Conservation (phyloP, 2,113 vertebrate genomes). For the Saccopteryx leptura region DNA sequence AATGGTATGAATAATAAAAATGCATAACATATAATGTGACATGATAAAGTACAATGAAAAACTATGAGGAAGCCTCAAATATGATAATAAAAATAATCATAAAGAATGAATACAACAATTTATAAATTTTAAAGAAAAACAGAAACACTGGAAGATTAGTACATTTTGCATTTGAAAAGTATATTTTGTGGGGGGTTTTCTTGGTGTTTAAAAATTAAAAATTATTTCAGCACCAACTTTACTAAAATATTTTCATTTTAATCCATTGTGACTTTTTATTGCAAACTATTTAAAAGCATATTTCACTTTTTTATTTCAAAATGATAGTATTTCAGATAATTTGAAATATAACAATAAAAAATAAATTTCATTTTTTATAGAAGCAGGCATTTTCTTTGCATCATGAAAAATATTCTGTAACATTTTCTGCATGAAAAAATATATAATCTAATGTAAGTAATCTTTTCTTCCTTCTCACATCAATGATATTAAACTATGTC, state of each 20-base stretch:
- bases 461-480: conserved; percentile 6
- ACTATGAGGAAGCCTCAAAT: conserved; percentile 86
- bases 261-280: background rate
- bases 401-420: background rate
- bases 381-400: background rate
- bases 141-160: conserved; percentile 79
- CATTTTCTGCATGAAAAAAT: conserved; percentile 26
- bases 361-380: conserved; percentile 24
- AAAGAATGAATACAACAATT: conserved; percentile 78
- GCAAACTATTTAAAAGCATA: conserved; percentile 41
- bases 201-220: conserved; percentile 54
- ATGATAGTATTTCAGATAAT: background rate
- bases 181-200: conserved; percentile 19
- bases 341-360: conserved; percentile 57
- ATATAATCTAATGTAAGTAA: background rate
- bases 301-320: conserved; percentile 14
- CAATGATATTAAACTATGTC: conserved; percentile 22
- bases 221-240: conserved; percentile 41
- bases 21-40: conserved; percentile 85
- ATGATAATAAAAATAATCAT: conserved; percentile 83
- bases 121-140: conserved; percentile 80
- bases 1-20: conserved; percentile 88
- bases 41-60: conserved; percentile 85
- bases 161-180: conserved; percentile 57
- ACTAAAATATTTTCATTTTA: conserved; percentile 29